Percentiles rank a stretch among this genome's conserved stretches.
Evolutionary conservation across 2,113 vertebrate species (phyloP).

Genomic region (Rhea americana): DNA sequence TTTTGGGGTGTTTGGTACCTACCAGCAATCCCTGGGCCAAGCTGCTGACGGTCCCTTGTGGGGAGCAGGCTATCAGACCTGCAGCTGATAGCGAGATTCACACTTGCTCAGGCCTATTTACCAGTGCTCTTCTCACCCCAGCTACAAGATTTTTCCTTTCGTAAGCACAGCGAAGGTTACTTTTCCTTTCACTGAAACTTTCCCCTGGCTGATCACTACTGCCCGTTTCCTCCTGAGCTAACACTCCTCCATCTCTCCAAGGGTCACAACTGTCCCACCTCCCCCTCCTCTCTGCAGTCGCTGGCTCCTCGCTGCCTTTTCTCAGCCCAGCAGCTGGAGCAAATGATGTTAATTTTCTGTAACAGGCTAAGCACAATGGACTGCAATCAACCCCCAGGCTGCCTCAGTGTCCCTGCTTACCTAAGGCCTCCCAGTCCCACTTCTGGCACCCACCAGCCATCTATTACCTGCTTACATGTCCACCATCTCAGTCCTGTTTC

Average conservation of each 20-base stretch:
- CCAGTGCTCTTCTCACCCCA: neutral
- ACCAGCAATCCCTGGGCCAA: neutral
- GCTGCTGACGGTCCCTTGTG: neutral
- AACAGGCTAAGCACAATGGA: neutral
- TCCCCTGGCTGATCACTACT: neutral
- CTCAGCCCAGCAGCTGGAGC: neutral
- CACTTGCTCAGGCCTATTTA: neutral
- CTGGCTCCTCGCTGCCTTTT: fast-evolving
- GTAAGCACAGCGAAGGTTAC: fast-evolving
- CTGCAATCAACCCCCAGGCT: neutral
- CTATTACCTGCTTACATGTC: conserved; percentile 35
- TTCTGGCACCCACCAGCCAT: neutral
- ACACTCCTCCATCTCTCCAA: neutral
- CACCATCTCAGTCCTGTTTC: neutral
- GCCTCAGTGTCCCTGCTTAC: neutral
- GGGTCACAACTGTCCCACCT: fast-evolving
- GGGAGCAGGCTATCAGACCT: neutral
- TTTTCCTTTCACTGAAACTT: neutral
- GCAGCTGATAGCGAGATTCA: fast-evolving
- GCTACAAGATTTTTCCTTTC: neutral
- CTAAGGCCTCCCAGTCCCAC: neutral
- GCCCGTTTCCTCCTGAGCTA: neutral
- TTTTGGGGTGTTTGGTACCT: neutral
- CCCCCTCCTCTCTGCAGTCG: neutral
- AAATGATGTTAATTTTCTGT: neutral